phyloP scores from a whole-genome alignment of 2,888 invertebrate genomes.

The Chymomyza procnemis region DNA sequence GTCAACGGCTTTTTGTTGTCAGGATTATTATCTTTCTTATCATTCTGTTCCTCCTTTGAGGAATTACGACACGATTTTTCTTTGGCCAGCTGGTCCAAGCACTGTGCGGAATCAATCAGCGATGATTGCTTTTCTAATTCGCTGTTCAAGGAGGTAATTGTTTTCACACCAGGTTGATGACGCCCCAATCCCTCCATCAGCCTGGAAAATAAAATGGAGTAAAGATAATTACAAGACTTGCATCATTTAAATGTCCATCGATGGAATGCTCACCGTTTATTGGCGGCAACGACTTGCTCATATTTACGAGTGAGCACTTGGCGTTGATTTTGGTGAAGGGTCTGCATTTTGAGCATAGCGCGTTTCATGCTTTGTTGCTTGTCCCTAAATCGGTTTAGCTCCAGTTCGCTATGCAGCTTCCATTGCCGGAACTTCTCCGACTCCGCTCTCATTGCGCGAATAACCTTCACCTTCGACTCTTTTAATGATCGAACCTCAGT shows the following conservation, averaged over 20 bases:
- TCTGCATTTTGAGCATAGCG: constrained; percentile 89
- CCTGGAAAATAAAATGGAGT: no score
- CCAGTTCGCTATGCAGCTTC: constrained; percentile 88
- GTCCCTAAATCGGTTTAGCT: constrained; percentile 86
- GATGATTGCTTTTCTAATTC: no score
- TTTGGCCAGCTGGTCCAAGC: constrained; percentile 86
- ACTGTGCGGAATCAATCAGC: no score
- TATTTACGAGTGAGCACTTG: constrained; percentile 91
- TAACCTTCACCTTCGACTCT: constrained; percentile 87
- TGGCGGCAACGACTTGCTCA: constrained; percentile 91
- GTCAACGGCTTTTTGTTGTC: no score
- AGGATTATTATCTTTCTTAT: no score
- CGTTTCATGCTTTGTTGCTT: constrained; percentile 90
- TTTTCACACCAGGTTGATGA: no score
- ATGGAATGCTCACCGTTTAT: constrained; percentile 81
- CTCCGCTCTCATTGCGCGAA: constrained; percentile 91
- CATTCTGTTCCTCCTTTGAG: no score
- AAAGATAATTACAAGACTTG: no score
- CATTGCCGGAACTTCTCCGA: constrained; percentile 90
- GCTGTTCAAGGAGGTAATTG: constrained; percentile 82
- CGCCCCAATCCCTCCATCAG: no score
- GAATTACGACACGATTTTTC: no score
- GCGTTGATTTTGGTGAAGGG: constrained; percentile 87
- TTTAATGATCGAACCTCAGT: constrained; percentile 89
- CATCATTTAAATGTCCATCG: no score